A percentile compares a stretch with the other conserved stretches of the same genome.
Evolutionary conservation across 53 echinoderm and acorn worm species (phyloP).

Genomic region (Holothuria leucospilota): DNA sequence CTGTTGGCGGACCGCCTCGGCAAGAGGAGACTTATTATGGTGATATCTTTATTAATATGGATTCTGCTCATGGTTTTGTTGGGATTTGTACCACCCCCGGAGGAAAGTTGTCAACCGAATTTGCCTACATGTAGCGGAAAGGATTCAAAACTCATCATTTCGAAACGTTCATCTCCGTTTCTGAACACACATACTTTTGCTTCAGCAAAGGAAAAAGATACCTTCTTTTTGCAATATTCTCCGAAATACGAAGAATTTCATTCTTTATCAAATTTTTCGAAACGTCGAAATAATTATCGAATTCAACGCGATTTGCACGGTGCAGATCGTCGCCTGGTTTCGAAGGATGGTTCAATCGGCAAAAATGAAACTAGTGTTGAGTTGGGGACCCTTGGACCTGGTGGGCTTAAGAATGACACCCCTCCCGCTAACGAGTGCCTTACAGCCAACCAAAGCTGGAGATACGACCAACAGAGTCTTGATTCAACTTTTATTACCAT

Average conservation of each 20-base stretch:
- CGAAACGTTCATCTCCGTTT: no score
- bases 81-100: slow-evolving; percentile 46
- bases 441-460: slow-evolving; percentile 75
- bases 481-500: slow-evolving; percentile 57
- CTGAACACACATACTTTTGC: background rate
- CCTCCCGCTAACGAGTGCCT: slow-evolving; percentile 41
- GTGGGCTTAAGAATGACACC: slow-evolving; percentile 14
- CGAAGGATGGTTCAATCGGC: no score
- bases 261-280: background rate
- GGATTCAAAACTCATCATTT: no score
- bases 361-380: background rate
- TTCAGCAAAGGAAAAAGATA: no score
- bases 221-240: no score
- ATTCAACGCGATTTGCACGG: background rate
- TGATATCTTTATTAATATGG: slow-evolving; percentile 54
- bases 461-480: slow-evolving; percentile 67
- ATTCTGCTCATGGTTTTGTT: slow-evolving; percentile 42
- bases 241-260: background rate
- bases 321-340: background rate
- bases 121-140: no score
- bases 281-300: no score
- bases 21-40: slow-evolving; percentile 60
- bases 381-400: background rate
- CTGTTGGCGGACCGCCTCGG: slow-evolving; percentile 70
- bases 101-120: no score